These are phyloP conservation scores for Sander lucioperca DNA, from an alignment of 2,113 vertebrate genomes.

Conservation along the genomic window DNA sequence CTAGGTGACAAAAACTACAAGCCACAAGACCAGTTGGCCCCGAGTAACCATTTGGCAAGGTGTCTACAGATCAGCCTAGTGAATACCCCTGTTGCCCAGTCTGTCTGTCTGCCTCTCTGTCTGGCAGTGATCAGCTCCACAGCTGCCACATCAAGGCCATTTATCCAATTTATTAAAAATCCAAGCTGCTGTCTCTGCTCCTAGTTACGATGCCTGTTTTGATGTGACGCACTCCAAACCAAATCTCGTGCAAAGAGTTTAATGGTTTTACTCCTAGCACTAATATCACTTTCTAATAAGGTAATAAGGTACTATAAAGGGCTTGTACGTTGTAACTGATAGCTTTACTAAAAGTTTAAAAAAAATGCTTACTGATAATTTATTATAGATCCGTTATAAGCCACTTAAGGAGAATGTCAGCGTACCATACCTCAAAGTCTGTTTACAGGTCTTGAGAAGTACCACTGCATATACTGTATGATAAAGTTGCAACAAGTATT, in stretches of 20 bases:
- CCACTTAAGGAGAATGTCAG: background rate
- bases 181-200: background rate
- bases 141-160: conserved; percentile 35
- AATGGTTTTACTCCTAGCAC: background rate
- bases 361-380: background rate
- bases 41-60: conserved; percentile 52
- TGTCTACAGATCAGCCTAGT: conserved; percentile 31
- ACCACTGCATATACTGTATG: background rate
- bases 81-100: conserved; percentile 15
- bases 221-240: background rate
- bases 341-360: background rate
- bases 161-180: background rate
- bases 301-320: background rate
- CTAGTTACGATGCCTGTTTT: background rate
- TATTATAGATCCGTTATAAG: background rate
- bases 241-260: background rate
- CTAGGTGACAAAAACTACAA: conserved; percentile 38
- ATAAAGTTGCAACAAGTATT: background rate
- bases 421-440: no score
- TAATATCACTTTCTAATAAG: background rate
- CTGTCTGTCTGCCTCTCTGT: conserved; percentile 2
- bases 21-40: conserved; percentile 30
- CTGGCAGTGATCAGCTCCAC: conserved; percentile 38
- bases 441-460: background rate
- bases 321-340: background rate